phyloP scores from a whole-genome alignment of 2,888 invertebrate species.

The Azorinus chamasolen region DNA sequence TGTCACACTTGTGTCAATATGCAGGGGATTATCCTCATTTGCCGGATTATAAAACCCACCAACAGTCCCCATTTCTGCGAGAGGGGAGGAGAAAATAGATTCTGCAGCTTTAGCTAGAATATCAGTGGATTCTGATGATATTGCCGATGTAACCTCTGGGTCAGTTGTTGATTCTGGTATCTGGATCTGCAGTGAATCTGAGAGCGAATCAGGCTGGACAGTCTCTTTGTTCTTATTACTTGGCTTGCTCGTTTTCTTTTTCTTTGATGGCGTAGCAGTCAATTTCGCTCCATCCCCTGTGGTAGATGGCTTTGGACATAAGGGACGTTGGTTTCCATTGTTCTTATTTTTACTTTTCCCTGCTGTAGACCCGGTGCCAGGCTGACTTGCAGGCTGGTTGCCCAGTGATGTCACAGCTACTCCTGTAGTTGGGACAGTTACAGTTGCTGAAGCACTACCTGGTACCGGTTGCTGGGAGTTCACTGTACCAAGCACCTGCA shows the following conservation, averaged over 20 bases:
- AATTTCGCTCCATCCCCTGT: constrained; percentile 18
- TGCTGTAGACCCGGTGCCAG: constrained; percentile 23
- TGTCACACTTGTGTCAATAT: constrained; percentile 81
- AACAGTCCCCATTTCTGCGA: constrained; percentile 71
- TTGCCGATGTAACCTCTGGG: constrained; percentile 58
- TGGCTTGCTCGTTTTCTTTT: constrained; percentile 48
- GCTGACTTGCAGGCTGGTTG: constrained; percentile 9
- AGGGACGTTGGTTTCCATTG: constrained; percentile 68
- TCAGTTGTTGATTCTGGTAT: constrained; percentile 66
- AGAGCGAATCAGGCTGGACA: constrained; percentile 53
- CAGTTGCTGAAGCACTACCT: constrained; percentile 7
- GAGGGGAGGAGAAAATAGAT: constrained; percentile 83
- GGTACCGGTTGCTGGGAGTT: constrained; percentile 54
- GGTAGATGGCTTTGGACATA: constrained; percentile 74
- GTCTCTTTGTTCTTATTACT: constrained; percentile 42
- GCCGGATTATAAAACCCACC: constrained; percentile 81
- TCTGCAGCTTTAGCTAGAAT: constrained; percentile 86
- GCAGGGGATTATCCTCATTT: constrained; percentile 81
- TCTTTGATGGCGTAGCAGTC: constrained; percentile 24
- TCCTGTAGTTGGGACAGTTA: not conserved
- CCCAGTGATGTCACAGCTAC: constrained; percentile 1
- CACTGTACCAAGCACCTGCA: constrained; percentile 72
- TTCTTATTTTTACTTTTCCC: constrained; percentile 63
- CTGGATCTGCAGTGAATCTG: constrained; percentile 59
- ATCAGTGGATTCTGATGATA: constrained; percentile 65